Conservation (phyloP, 2,888 invertebrate genomes). For the Agrochola lychnidis region DNA sequence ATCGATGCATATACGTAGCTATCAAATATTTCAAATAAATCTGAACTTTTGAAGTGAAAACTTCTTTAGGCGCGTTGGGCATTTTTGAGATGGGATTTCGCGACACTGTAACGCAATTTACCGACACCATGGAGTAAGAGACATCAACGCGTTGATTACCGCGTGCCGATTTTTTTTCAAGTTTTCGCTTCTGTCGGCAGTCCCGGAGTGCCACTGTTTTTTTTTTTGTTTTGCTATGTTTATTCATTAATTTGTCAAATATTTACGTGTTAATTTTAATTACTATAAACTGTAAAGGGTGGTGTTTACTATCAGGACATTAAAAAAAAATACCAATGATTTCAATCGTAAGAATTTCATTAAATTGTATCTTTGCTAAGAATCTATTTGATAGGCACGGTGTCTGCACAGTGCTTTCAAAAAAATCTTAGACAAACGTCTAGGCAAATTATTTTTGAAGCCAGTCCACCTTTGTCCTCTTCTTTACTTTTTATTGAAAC, state of each 20-base stretch:
- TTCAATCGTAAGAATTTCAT: neutral
- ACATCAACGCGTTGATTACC: too few species aligned
- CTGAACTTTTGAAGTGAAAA: too few species aligned
- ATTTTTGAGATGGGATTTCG: too few species aligned
- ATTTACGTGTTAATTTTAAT: neutral
- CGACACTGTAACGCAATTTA: too few species aligned
- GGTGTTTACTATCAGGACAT: neutral
- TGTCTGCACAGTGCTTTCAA: neutral
- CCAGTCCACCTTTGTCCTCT: constrained; percentile 31
- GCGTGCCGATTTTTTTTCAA: too few species aligned
- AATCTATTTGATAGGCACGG: neutral
- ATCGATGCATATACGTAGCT: too few species aligned
- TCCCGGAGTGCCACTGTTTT: neutral
- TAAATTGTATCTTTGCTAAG: neutral
- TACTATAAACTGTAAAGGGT: neutral
- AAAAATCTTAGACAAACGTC: constrained; percentile 15
- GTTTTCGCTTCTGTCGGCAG: too few species aligned
- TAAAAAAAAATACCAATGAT: neutral
- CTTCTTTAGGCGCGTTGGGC: too few species aligned
- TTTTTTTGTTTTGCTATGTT: neutral
- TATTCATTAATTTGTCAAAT: neutral
- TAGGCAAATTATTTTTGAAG: constrained; percentile 23
- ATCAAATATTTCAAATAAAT: neutral
- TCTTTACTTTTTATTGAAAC: constrained; percentile 20
- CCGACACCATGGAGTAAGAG: too few species aligned